phyloP scores from a whole-genome alignment of 2,797 vertebrate species.

The Pelobates cultripes region DNA sequence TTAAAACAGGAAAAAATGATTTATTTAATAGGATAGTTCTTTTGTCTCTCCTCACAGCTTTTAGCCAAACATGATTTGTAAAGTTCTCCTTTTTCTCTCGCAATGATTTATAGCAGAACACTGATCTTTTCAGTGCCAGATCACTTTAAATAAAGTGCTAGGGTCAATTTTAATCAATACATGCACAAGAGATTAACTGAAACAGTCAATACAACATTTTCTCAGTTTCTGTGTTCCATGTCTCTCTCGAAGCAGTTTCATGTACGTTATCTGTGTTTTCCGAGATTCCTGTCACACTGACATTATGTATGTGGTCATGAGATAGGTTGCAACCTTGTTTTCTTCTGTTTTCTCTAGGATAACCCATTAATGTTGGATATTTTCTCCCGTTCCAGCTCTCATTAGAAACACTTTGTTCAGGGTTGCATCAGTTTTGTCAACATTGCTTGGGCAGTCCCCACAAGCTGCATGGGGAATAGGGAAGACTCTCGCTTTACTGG shows the following conservation, averaged over 20 bases:
- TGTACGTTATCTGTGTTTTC: not conserved
- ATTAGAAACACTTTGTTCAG: too few species aligned
- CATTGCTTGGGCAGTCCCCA: too few species aligned
- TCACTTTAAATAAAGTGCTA: not conserved
- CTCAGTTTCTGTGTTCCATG: not conserved
- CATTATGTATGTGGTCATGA: too few species aligned
- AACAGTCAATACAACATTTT: not conserved
- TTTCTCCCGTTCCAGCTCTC: not conserved
- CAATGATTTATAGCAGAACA: not conserved
- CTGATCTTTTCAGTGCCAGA: not conserved
- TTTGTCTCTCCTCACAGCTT: too few species aligned
- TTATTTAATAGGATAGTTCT: too few species aligned
- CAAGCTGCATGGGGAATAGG: too few species aligned
- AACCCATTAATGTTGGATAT: not conserved
- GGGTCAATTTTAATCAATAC: not conserved
- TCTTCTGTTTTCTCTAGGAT: too few species aligned
- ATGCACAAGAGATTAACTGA: slow-evolving; percentile 1
- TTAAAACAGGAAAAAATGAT: too few species aligned
- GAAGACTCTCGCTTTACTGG: too few species aligned
- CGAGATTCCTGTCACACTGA: too few species aligned
- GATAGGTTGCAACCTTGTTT: not conserved
- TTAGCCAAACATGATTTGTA: too few species aligned
- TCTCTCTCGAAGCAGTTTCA: not conserved
- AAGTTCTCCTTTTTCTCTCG: not conserved
- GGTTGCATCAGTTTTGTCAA: too few species aligned